Evolutionary conservation across 2,888 invertebrate species (phyloP).

Genomic region (Torymus tubicola): DNA sequence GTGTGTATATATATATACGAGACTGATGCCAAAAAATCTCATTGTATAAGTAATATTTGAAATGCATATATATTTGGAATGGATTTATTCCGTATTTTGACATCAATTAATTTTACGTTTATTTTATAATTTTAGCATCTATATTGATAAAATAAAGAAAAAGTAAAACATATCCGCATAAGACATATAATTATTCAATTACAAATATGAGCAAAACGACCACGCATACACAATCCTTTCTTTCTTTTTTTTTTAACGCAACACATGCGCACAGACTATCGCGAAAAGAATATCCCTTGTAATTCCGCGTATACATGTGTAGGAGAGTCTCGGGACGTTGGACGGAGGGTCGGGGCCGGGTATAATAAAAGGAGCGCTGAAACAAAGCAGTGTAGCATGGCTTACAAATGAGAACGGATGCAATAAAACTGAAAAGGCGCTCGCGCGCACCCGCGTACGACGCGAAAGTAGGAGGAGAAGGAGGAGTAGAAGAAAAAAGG

Average conservation of each 20-base stretch:
- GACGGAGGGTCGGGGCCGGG: neutral
- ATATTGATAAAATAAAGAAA: too few relatives aligned
- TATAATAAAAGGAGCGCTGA: slow-evolving; percentile 45
- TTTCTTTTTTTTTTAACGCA: neutral
- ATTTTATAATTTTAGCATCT: too few relatives aligned
- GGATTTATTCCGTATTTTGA: too few relatives aligned
- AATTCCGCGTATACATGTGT: slow-evolving; percentile 11
- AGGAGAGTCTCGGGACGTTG: neutral
- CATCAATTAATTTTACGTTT: too few relatives aligned
- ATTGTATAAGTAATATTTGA: too few relatives aligned
- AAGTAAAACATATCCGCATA: too few relatives aligned
- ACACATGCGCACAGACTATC: neutral
- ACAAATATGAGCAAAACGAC: too few relatives aligned
- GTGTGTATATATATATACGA: too few relatives aligned
- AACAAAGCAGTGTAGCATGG: slow-evolving; percentile 48
- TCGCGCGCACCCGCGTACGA: neutral
- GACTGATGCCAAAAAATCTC: too few relatives aligned
- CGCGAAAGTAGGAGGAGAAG: neutral
- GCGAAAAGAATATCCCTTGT: slow-evolving; percentile 4
- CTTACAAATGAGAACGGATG: slow-evolving; percentile 54
- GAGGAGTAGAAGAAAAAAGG: neutral
- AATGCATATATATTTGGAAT: too few relatives aligned
- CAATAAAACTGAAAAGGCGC: slow-evolving; percentile 52
- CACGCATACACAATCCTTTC: neutral
- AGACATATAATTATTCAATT: too few relatives aligned